phyloP scores from a whole-genome alignment of 2,888 invertebrate genomes.

The Sceliomorpha sp. region DNA sequence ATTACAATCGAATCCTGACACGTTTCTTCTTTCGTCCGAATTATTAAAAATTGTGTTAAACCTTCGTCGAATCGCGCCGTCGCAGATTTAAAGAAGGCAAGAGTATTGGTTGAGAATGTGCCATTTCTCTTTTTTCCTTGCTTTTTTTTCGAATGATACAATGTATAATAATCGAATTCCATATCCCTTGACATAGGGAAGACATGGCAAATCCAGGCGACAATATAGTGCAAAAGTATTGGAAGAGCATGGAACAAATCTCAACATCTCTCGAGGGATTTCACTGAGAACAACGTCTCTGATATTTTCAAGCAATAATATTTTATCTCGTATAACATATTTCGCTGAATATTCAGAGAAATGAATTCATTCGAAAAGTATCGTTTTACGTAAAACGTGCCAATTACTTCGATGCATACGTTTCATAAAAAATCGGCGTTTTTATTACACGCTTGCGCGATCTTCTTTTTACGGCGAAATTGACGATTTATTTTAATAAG shows the following conservation, averaged over 20 bases:
- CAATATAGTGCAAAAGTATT: slow-evolving; percentile 41
- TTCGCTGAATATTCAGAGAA: slow-evolving; percentile 38
- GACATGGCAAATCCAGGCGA: slow-evolving; percentile 47
- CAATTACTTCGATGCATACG: not conserved
- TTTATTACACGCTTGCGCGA: no score
- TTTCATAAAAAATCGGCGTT: not conserved
- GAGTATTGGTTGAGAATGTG: slow-evolving; percentile 24
- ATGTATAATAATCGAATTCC: slow-evolving; percentile 45
- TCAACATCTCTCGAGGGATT: slow-evolving; percentile 42
- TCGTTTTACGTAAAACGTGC: not conserved
- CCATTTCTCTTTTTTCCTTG: not conserved
- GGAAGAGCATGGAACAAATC: slow-evolving; percentile 46
- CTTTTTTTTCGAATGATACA: slow-evolving; percentile 21
- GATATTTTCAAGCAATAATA: slow-evolving; percentile 45
- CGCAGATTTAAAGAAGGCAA: slow-evolving; percentile 28
- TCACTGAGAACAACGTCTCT: slow-evolving; percentile 39
- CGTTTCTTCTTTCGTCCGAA: no score
- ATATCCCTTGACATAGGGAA: slow-evolving; percentile 33
- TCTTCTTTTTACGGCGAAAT: not conserved
- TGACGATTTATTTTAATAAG: no score
- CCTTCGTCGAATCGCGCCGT: no score
- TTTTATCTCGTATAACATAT: slow-evolving; percentile 34
- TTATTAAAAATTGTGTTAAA: no score
- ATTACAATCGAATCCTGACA: no score
- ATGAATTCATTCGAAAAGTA: not conserved